phyloP scores from a whole-genome alignment of 2,888 invertebrate species.

The Atrina japonica region DNA sequence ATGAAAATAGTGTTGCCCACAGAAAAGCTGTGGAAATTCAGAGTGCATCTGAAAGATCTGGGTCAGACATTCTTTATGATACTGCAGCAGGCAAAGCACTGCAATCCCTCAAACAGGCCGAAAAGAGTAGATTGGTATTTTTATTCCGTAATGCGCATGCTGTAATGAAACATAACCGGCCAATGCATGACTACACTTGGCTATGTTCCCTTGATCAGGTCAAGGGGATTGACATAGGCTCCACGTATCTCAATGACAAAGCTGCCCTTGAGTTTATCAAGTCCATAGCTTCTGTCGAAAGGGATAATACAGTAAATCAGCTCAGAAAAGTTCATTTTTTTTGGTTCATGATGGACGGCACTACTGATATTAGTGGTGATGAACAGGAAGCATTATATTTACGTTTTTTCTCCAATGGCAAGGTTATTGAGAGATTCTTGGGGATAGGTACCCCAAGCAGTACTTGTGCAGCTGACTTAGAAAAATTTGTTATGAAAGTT shows the following conservation, averaged over 20 bases:
- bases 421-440: constrained; percentile 7
- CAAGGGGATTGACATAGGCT: constrained; percentile 35
- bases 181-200: no score
- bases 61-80: no score
- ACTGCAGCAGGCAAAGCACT: no score
- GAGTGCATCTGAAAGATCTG: no score
- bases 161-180: no score
- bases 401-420: background rate
- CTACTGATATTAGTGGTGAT: constrained; percentile 29
- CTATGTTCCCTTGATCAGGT: no score
- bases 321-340: constrained; percentile 17
- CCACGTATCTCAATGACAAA: constrained; percentile 40
- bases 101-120: no score
- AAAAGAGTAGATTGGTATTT: no score
- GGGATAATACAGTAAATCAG: constrained; percentile 19
- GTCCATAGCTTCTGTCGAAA: constrained; percentile 34
- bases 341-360: constrained; percentile 29
- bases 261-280: constrained; percentile 39
- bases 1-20: no score
- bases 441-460: constrained; percentile 2
- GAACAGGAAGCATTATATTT: constrained; percentile 27
- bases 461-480: constrained; percentile 8
- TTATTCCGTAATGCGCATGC: no score
- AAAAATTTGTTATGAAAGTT: constrained; percentile 1
- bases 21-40: no score